Percentiles rank a stretch among this genome's conserved stretches.
Evolutionary conservation across 2,797 vertebrate species (phyloP).

Genomic region (Myoxocephalus aenaeus): DNA sequence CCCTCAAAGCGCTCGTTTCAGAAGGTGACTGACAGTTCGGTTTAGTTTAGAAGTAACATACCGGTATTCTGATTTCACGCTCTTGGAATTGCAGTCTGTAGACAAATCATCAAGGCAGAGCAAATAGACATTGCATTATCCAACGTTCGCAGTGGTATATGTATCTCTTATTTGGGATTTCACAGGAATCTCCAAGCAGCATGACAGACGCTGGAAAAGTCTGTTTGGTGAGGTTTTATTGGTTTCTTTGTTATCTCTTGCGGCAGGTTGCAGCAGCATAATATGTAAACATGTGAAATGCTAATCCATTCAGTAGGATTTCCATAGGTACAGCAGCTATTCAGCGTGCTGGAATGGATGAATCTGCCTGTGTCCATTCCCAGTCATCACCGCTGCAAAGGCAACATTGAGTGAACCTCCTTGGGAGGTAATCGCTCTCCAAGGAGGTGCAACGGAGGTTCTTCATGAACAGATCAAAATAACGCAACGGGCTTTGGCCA

Average conservation of each 20-base stretch:
- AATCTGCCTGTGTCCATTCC: slow-evolving; percentile 16
- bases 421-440: slow-evolving; percentile 14
- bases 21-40: slow-evolving; percentile 53
- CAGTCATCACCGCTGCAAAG: background rate
- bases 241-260: slow-evolving; percentile 38
- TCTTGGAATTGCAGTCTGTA: slow-evolving; percentile 29
- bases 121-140: slow-evolving; percentile 46
- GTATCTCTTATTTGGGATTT: slow-evolving; percentile 35
- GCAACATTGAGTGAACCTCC: slow-evolving; percentile 13
- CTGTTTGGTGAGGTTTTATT: slow-evolving; percentile 27
- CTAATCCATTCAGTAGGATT: slow-evolving; percentile 45
- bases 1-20: slow-evolving; percentile 21
- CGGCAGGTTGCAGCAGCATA: slow-evolving; percentile 23
- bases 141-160: background rate
- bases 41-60: slow-evolving; percentile 31
- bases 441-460: slow-evolving; percentile 30
- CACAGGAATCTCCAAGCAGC: slow-evolving; percentile 19
- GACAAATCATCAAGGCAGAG: slow-evolving; percentile 37
- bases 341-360: slow-evolving; percentile 30
- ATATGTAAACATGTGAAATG: slow-evolving; percentile 48
- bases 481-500: slow-evolving; percentile 45
- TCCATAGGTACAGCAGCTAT: slow-evolving; percentile 19
- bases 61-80: slow-evolving; percentile 33
- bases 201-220: slow-evolving; percentile 7
- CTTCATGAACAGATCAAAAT: slow-evolving; percentile 46